Evolutionary conservation across 23 tunicate genomes (phyloP).

Genomic region (Oikopleura dioica): DNA sequence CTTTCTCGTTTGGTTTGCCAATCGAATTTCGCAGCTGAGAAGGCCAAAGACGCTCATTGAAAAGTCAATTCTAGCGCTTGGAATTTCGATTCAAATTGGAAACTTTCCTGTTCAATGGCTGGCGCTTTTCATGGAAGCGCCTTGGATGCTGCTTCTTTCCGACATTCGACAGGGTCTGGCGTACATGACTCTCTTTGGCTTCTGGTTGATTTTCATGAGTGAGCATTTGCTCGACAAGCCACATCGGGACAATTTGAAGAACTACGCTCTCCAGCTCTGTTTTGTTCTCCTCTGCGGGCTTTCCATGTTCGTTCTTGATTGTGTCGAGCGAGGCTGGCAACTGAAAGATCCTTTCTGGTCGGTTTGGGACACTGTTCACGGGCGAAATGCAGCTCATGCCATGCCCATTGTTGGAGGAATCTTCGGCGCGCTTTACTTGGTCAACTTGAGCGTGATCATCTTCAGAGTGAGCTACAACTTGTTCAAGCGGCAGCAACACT

Average conservation of each 20-base stretch:
- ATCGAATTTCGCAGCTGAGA: no score
- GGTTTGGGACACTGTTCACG: background rate
- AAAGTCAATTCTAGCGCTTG: no score
- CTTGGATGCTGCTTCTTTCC: background rate
- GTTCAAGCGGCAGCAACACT: background rate
- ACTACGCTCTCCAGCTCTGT: background rate
- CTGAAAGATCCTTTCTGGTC: background rate
- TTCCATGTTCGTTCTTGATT: background rate
- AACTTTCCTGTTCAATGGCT: no score
- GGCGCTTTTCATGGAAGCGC: background rate
- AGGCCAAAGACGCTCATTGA: no score
- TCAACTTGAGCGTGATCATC: background rate
- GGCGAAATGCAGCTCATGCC: background rate
- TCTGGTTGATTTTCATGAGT: background rate
- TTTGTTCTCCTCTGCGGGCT: background rate
- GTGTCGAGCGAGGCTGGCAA: background rate
- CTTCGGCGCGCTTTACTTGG: background rate
- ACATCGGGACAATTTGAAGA: background rate
- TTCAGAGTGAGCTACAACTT: background rate
- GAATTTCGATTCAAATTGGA: no score
- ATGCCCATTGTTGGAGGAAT: background rate
- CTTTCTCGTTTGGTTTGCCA: no score
- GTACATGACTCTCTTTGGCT: background rate
- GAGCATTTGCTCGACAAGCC: background rate
- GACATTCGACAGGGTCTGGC: background rate